Conservation (phyloP, 92 coral and sea anemone species). For the Heliopora coerulea region DNA sequence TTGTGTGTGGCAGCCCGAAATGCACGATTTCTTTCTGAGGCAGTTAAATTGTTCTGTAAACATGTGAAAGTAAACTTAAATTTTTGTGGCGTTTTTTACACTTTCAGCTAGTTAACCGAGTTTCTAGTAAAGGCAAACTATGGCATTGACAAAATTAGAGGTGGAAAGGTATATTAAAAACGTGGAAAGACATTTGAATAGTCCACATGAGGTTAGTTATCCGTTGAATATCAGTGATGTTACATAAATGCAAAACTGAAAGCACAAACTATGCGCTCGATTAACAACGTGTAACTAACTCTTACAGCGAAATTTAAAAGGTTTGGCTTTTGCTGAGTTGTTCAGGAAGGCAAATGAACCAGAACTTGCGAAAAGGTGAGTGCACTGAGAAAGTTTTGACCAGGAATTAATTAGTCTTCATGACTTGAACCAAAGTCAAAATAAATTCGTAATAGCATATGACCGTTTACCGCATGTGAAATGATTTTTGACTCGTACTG, state of each 20-base stretch:
- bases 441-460: too few relatives aligned
- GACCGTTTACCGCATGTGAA: too few relatives aligned
- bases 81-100: too few relatives aligned
- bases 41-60: too few relatives aligned
- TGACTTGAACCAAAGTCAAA: too few relatives aligned
- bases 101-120: too few relatives aligned
- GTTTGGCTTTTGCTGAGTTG: conserved; percentile 87
- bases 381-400: not conserved
- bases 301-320: conserved; percentile 81
- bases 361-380: conserved; percentile 78
- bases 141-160: conserved; percentile 84
- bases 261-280: not conserved
- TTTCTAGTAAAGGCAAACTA: conserved; percentile 22
- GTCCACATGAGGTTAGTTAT: conserved; percentile 69
- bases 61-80: too few relatives aligned
- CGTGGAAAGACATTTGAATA: conserved; percentile 59
- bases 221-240: not conserved
- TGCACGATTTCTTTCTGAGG: too few relatives aligned
- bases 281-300: not conserved
- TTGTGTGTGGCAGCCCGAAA: too few relatives aligned
- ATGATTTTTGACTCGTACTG: too few relatives aligned
- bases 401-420: too few relatives aligned
- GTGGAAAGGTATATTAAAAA: conserved; percentile 84
- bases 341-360: conserved; percentile 78
- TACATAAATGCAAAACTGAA: not conserved